These are phyloP conservation scores for Emydura subglobosa DNA, from an alignment of 2,113 vertebrate genomes.

Conservation along the genomic window DNA sequence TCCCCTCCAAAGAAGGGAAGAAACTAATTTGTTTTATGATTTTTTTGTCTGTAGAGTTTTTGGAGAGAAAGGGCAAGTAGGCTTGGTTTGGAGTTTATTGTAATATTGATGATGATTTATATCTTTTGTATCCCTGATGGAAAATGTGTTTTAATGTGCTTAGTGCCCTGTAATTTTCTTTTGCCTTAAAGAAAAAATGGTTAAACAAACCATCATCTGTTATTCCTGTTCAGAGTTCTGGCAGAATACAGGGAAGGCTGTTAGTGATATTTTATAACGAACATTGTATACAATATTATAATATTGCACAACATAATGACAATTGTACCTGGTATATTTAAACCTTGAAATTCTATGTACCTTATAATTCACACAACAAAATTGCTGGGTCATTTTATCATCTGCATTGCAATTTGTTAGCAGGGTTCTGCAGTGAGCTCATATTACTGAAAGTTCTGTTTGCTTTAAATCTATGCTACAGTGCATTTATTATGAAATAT, in stretches of 20 bases:
- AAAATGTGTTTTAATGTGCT: not conserved
- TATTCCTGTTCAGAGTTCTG: not conserved
- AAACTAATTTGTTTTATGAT: not conserved
- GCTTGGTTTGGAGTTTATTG: not conserved
- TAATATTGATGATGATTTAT: not conserved
- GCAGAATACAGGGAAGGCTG: too few relatives aligned
- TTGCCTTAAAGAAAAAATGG: not conserved
- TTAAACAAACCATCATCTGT: not conserved
- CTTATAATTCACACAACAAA: not conserved
- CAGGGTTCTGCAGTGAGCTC: too few relatives aligned
- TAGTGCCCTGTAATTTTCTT: not conserved
- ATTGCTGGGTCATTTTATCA: not conserved
- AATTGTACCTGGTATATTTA: not conserved
- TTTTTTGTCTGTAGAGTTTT: not conserved
- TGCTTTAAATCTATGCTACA: too few relatives aligned
- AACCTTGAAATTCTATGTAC: not conserved
- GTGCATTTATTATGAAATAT: too few relatives aligned
- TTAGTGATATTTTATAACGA: too few relatives aligned
- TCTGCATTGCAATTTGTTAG: not conserved
- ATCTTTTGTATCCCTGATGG: not conserved
- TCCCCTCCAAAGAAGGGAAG: not conserved
- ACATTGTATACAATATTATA: too few relatives aligned
- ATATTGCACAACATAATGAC: too few relatives aligned
- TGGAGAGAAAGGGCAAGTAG: not conserved
- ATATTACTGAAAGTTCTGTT: too few relatives aligned